Evolutionary conservation across 2,113 vertebrate species (phyloP).

Genomic region (Deroptyus accipitrinus): DNA sequence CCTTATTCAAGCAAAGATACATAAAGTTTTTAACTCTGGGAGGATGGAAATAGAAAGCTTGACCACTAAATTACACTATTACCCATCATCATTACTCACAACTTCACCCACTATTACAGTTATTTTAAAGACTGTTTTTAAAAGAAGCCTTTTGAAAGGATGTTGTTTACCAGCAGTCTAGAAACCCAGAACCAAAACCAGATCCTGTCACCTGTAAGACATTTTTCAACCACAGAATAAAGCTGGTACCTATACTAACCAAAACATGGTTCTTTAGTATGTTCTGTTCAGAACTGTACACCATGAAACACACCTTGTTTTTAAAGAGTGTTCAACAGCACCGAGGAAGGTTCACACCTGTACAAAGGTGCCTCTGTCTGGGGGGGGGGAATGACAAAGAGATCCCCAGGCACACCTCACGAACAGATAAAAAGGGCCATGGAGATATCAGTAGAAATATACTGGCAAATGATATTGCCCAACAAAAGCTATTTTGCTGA

Average conservation of each 20-base stretch:
- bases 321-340: background rate
- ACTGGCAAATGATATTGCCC: fast-evolving
- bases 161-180: background rate
- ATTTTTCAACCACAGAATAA: background rate
- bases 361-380: background rate
- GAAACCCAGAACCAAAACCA: background rate
- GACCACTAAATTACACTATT: background rate
- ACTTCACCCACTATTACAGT: background rate
- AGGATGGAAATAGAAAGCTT: background rate
- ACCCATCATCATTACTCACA: background rate
- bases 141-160: background rate
- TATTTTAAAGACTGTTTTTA: background rate
- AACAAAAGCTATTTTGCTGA: background rate
- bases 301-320: background rate
- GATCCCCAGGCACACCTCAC: background rate
- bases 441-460: background rate
- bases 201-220: background rate
- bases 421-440: background rate
- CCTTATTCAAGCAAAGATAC: background rate
- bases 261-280: background rate
- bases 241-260: background rate
- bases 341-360: fast-evolving
- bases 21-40: background rate
- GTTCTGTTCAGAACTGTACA: background rate
- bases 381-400: fast-evolving